Percentiles rank a stretch among this genome's conserved stretches.
phyloP scores from a whole-genome alignment of 2,888 invertebrate genomes.

The Stenurella melanura region DNA sequence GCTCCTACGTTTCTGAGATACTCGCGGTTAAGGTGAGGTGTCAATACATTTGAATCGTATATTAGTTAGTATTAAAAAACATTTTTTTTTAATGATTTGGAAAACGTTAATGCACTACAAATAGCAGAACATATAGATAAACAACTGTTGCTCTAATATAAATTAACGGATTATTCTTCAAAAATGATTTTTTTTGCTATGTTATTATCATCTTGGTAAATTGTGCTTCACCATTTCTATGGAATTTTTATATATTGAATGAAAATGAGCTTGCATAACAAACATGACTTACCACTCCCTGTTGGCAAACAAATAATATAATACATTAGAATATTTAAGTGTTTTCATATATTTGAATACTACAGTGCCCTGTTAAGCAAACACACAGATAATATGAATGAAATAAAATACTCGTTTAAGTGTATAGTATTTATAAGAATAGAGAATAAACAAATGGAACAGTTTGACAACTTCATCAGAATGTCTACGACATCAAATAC shows the following conservation, averaged over 20 bases:
- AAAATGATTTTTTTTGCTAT: neutral
- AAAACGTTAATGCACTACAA: neutral
- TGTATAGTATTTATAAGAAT: neutral
- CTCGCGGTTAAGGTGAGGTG: too few relatives aligned
- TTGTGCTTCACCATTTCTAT: slow-evolving; percentile 23
- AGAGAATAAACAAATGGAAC: too few relatives aligned
- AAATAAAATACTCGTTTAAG: neutral
- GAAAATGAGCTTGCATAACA: slow-evolving; percentile 54
- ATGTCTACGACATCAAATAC: too few relatives aligned
- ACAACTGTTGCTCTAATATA: neutral
- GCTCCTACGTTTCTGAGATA: too few relatives aligned
- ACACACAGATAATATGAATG: slow-evolving; percentile 27
- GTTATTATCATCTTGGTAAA: neutral
- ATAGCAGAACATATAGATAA: too few relatives aligned
- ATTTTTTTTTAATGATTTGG: neutral
- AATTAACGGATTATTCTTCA: neutral
- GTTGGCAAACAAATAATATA: slow-evolving; percentile 61
- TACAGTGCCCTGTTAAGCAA: slow-evolving; percentile 13
- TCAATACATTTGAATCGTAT: too few relatives aligned
- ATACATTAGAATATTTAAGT: slow-evolving; percentile 33
- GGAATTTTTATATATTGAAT: slow-evolving; percentile 18
- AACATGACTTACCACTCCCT: slow-evolving; percentile 71
- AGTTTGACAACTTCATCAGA: too few relatives aligned
- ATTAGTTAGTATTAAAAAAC: too few relatives aligned
- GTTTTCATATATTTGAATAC: slow-evolving; percentile 8